Base-by-base conservation (phyloP, 2,797 vertebrate species). In the Enteromius paludinosus region DNA sequence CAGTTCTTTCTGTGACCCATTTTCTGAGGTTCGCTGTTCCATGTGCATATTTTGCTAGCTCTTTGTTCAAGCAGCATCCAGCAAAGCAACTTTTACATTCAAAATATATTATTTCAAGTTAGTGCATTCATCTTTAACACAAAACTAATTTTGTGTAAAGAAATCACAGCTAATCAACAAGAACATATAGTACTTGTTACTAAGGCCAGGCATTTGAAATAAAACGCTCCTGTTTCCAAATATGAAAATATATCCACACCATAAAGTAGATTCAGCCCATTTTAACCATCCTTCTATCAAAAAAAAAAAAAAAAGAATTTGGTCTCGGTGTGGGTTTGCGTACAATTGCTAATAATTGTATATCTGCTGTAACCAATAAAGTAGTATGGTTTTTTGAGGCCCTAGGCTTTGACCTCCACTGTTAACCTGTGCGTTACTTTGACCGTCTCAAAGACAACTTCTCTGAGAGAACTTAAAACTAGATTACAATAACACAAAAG, bases 21-120 rank as follows among this genome's bases (percentile, higher is more conserved):
- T 78, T 83, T 70, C 83, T 84, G 85, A 82, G 62, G 49, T 85
- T 87, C 86, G 69, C 82, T 89, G 86, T 82, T 77, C 84, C 74
- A 66, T 81, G 79, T 86, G 82, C 61, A 84, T 88, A 81, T 86
- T 61, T 86, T 82, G 49, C 88, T 78, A 86, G 70, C 56, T 86
- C 62, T 81, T 92, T 88, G 79, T 91, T 89, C 90, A 91, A 93
- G 90, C 91, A 93, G 89, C 91, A 90, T 93, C 91, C 85, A 71
- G 86, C 84, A 89, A 91, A 91, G 87, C 92, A 90, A 91, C 89
- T 90, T 90, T 78, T 92, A 94, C 92, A 94, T 94, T 94, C 93
- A 93, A 91, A 93, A 92, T 12, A 93, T 89, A 92, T 70, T 70
- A 91, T 91, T 88, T 82, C 90, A 78, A 89, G 81, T 86, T 91